Base-by-base conservation (phyloP, 2,797 vertebrate species). In the Cyclopterus lumpus region DNA sequence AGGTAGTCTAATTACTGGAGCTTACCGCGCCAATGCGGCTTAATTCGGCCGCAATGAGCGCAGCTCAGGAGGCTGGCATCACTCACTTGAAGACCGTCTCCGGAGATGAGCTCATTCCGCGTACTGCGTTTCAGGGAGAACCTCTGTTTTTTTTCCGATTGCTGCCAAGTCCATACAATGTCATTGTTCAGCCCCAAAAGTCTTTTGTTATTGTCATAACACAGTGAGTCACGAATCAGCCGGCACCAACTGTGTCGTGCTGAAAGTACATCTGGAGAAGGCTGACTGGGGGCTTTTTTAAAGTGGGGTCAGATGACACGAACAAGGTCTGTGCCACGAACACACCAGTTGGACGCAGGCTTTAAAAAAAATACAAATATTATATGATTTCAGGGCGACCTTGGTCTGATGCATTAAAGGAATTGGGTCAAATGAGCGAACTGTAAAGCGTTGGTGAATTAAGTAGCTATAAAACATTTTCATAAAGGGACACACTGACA, bases 1-100 rank as follows among this genome's bases (percentile, higher is more conserved):
- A 87, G 84, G 86, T 90, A 88, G 83, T 84, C 87, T 90, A 91
- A 93, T 93, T 90, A 90, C 88, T 79, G 82, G 80, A 90, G 88
- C 86, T 92, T 90, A 90, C 86, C 34, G 59, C 64, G 16, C 71
- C 84, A 83, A 89, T 82, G 83, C 57, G 61, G 85, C 88, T 86
- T 92, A 88, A 93, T 92, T 92, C 73, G 55, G 62, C 85, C 81
- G 73, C 90, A 90, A 91, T 90, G 92, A 92, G 86, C 75, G 44
- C 32, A 75, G 83, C 83, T 73, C 83, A 80, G 86, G 86, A 92
- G 86, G 86, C 80, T 72, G 87, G 87, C 83, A 75, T 90, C 80
- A 82, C 88, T 91, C 84, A 70, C 82, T 86, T 86, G 78, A 79
- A 88, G 86, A 68, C 80, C 75, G 77, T 77, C 77, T 84, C 77